Conservation (phyloP, 2,797 vertebrate genomes). For the Smutsia gigantea region DNA sequence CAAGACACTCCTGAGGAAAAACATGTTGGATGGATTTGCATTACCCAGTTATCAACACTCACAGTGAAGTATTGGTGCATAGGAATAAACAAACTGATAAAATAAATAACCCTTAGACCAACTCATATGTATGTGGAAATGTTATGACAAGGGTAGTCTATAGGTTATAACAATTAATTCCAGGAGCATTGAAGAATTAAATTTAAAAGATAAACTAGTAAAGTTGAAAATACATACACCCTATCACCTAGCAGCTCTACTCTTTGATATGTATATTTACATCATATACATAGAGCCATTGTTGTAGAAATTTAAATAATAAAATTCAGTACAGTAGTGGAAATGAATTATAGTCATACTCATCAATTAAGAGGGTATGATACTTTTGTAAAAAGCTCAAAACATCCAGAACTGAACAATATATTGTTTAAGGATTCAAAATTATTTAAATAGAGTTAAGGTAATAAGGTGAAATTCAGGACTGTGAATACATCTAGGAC, state of each 20-base stretch:
- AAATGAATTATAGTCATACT: neutral
- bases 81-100: neutral
- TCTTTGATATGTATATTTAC: neutral
- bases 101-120: neutral
- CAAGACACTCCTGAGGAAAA: neutral
- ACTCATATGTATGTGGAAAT: neutral
- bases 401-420: neutral
- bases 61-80: neutral
- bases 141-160: neutral
- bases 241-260: neutral
- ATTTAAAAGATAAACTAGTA: constrained; percentile 14
- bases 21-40: neutral
- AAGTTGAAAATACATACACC: neutral
- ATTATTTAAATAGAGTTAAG: neutral
- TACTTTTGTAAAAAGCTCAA: neutral
- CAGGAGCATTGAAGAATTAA: neutral
- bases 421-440: neutral
- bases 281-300: neutral
- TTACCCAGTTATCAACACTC: neutral
- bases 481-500: neutral
- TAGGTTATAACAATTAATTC: neutral
- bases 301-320: neutral
- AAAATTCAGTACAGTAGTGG: neutral
- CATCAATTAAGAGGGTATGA: neutral
- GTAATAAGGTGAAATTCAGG: neutral